phyloP scores from a whole-genome alignment of 2,113 vertebrate species.

The Oncorhynchus nerka region DNA sequence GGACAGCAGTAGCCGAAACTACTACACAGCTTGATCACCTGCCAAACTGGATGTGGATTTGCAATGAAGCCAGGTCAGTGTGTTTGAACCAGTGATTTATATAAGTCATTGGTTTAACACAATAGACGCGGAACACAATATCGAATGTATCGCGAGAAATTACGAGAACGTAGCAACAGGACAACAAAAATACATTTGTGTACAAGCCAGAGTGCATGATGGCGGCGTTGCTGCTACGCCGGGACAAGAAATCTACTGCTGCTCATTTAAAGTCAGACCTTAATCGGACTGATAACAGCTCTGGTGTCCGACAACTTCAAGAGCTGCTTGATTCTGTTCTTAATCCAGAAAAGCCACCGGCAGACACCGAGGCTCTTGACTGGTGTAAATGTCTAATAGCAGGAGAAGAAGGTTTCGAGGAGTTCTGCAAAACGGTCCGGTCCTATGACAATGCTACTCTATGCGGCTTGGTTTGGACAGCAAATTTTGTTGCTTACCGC shows the following conservation, averaged over 20 bases:
- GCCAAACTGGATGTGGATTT: too few relatives aligned
- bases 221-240: conserved; percentile 76
- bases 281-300: conserved; percentile 75
- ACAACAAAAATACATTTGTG: conserved; percentile 84
- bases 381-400: conserved; percentile 94
- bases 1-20: too few relatives aligned
- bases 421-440: conserved; percentile 91
- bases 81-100: too few relatives aligned
- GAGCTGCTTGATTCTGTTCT: conserved; percentile 85
- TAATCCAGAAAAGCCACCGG: conserved; percentile 79
- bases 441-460: conserved; percentile 95
- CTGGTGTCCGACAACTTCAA: conserved; percentile 79
- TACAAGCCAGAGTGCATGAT: conserved; percentile 77
- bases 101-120: too few relatives aligned
- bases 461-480: conserved; percentile 97
- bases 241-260: conserved; percentile 84
- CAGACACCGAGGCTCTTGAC: conserved; percentile 86
- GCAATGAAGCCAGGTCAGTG: too few relatives aligned
- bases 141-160: conserved; percentile 73
- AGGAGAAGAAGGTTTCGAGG: conserved; percentile 91
- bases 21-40: too few relatives aligned
- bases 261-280: conserved; percentile 83
- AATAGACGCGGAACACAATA: too few relatives aligned
- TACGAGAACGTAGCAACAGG: conserved; percentile 71
- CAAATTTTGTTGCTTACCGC: conserved; percentile 97